phyloP scores from a whole-genome alignment of 2,113 vertebrate genomes.

The Aegotheles bennettii region DNA sequence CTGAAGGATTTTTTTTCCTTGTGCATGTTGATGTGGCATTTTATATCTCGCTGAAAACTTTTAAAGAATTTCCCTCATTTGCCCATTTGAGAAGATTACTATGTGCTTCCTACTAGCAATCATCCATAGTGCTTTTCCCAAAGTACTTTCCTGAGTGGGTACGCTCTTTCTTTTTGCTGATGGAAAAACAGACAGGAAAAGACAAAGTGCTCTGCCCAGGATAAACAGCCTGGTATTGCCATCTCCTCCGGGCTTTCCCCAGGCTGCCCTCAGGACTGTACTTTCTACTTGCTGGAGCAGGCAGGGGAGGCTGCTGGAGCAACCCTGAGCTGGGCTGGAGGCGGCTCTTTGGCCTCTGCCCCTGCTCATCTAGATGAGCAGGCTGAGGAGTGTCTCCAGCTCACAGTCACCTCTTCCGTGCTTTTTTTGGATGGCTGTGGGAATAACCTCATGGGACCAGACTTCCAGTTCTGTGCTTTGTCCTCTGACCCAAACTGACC shows the following conservation, averaged over 20 bases:
- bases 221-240: not conserved
- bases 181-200: not conserved
- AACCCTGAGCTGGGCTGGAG: accelerated
- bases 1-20: not conserved
- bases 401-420: accelerated
- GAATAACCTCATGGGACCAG: not conserved
- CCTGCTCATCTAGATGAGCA: accelerated
- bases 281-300: not conserved
- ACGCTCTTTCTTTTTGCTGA: not conserved
- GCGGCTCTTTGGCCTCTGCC: not conserved
- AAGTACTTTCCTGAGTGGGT: not conserved
- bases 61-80: not conserved
- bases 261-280: not conserved
- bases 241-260: not conserved
- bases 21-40: not conserved
- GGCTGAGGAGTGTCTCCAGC: not conserved
- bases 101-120: conserved; percentile 8
- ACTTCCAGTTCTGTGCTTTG: not conserved
- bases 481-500: not conserved
- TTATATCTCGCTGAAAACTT: not conserved
- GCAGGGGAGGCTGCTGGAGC: not conserved
- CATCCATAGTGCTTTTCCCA: not conserved
- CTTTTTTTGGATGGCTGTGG: not conserved
- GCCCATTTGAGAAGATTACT: not conserved
- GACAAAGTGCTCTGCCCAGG: not conserved